Conservation (phyloP, 37 sponge, comb jelly and placozoan genomes). For the Ianthella basta region DNA sequence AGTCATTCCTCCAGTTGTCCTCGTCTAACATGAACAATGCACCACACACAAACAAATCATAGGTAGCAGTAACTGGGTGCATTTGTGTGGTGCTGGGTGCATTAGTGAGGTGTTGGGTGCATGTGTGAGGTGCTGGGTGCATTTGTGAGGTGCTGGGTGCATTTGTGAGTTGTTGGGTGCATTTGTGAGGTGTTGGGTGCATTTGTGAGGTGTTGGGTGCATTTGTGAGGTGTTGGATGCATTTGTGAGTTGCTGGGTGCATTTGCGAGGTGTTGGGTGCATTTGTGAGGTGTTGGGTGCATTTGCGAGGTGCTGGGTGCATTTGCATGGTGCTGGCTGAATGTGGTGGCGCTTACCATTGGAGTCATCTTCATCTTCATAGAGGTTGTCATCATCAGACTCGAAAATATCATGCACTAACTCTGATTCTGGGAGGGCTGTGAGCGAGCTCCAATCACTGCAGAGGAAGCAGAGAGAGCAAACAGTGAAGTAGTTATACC, state of each 20-base stretch:
- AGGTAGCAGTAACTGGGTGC: background rate
- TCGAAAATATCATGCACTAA: constrained; percentile 69
- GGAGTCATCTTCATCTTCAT: constrained; percentile 83
- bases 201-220: background rate
- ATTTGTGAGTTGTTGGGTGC: background rate
- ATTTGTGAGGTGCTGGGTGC: background rate
- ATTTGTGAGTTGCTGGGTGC: background rate
- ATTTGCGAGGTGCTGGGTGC: background rate
- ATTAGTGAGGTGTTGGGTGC: background rate
- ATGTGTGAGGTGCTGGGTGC: background rate
- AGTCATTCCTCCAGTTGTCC: constrained; percentile 80
- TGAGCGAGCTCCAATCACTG: constrained; percentile 75
- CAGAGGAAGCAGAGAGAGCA: background rate
- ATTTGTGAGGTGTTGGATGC: background rate
- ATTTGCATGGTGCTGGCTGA: too few species aligned
- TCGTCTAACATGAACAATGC: constrained; percentile 48
- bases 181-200: too few species aligned
- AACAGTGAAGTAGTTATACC: background rate
- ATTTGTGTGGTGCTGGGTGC: background rate
- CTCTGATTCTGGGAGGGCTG: constrained; percentile 37
- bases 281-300: background rate
- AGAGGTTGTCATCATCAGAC: constrained; percentile 39
- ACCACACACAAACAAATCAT: background rate
- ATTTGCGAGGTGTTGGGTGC: background rate
- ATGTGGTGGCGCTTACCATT: constrained; percentile 58